Evolutionary conservation across 2,797 vertebrate genomes (phyloP), one percentile per base, ranked within the genome.

Genomic region (Trematomus bernacchii): DNA sequence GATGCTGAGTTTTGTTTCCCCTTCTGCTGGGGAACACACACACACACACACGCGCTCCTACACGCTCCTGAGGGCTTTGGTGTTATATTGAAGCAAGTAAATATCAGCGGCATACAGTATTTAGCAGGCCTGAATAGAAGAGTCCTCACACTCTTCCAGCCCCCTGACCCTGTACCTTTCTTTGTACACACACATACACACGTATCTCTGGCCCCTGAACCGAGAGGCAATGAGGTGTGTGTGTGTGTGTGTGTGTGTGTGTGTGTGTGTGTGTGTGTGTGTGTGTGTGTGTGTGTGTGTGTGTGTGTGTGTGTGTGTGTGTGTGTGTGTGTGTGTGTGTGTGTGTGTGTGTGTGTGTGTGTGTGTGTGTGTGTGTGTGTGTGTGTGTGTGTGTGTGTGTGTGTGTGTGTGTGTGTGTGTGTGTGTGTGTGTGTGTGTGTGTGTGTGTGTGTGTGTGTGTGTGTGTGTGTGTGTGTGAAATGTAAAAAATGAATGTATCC

Each of bases 401-500:
- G n/a, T 33, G 13, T 52, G 23, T 51, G 52, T 51, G 57, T 67
- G 16, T 67, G 54, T 61, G 18, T 14, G 65, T 44, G 50, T 42
- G 55, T 80, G 37, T 51, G 60, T 30, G 30, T 30, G 30, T 84
- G 80, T 67, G 73, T 58, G 55, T 85, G 50, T 44, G 23, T 77
- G 3, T 70, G 11, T 30, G 58, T 73, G 71, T 79, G 58, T 64
- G n/a, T 52, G 44, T 60, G 55, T 70, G 60, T 77, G 54, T 66
- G 33, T 73, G 69, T 64, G 68, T 60, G 37, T 72, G 69, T 65
- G 62, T 74, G 44, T 15, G 37, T 57, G 65, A 76, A 79, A 79
- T 82, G 77, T 89, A 78, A 91, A 90, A 90, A 84, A 91, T 88
- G 79, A 77, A 89, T 88, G 68, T 72, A 71, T 85, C 73, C 63